Evolutionary conservation across 2,797 vertebrate genomes (phyloP).

Genomic region (Crax fasciolata): DNA sequence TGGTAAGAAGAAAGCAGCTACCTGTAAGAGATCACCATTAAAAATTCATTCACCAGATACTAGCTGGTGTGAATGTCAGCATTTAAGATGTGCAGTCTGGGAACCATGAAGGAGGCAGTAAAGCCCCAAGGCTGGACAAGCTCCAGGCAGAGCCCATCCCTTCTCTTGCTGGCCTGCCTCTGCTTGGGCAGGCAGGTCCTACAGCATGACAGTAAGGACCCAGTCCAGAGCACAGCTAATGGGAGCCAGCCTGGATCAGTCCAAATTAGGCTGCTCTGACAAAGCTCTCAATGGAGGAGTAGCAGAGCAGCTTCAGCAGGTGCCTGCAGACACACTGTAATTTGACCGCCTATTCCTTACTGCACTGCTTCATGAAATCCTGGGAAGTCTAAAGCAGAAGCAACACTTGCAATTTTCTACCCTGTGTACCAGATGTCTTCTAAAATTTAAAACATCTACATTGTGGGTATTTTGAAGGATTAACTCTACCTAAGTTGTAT

Average conservation of each 20-base stretch:
- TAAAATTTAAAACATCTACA: neutral
- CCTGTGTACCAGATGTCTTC: neutral
- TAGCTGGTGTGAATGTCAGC: neutral
- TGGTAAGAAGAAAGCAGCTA: neutral
- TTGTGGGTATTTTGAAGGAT: conserved; percentile 5
- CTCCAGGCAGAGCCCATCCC: neutral
- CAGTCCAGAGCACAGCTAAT: neutral
- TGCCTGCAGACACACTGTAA: fast-evolving
- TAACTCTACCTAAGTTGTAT: neutral
- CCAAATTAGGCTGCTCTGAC: neutral
- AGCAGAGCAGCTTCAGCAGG: neutral
- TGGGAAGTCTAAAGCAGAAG: neutral
- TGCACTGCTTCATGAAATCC: neutral
- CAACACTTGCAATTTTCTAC: neutral
- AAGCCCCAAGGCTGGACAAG: neutral
- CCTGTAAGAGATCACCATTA: neutral
- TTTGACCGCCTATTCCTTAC: neutral
- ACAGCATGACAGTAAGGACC: neutral
- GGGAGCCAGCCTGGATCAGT: neutral
- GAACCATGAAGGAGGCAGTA: neutral
- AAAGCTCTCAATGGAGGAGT: neutral
- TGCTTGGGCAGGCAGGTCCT: neutral
- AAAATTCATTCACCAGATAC: neutral
- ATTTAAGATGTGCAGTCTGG: neutral
- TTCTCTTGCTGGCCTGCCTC: neutral